Conservation (phyloP, 2,797 vertebrate genomes). For the Melanotaenia boesemani region DNA sequence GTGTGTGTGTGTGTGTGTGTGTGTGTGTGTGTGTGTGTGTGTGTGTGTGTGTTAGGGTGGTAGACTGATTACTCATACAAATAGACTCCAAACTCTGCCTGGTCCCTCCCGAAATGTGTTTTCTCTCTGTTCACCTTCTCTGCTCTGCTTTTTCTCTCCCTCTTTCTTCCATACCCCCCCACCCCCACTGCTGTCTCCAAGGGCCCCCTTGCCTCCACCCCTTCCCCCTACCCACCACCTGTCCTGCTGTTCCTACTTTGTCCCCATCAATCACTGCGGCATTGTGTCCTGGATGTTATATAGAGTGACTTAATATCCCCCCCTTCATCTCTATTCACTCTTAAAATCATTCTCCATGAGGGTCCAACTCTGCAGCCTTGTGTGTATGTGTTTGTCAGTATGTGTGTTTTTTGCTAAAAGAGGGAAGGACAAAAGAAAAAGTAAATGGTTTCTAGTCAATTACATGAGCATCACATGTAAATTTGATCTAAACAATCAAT, state of each 20-base stretch:
- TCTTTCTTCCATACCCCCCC: constrained; percentile 85
- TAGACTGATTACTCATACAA: constrained; percentile 97
- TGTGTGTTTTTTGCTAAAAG: background rate
- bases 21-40: too few relatives aligned
- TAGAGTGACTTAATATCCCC: constrained; percentile 99
- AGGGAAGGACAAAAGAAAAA: background rate
- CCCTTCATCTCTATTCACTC: constrained; percentile 98
- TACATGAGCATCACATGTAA: background rate
- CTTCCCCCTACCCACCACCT: constrained; percentile 54
- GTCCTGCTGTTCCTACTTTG: constrained; percentile 99
- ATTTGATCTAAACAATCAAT: constrained; percentile 6
- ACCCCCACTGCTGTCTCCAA: constrained; percentile 86
- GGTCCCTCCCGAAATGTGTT: constrained; percentile 88
- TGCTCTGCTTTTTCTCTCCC: constrained; percentile 30
- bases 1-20: too few relatives aligned
- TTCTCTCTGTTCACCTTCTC: constrained; percentile 57
- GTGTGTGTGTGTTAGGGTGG: background rate
- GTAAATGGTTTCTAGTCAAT: background rate
- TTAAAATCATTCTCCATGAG: constrained; percentile 88
- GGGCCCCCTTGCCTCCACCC: constrained; percentile 74
- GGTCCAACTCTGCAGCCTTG: constrained; percentile 17
- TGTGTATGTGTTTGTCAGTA: constrained; percentile 2
- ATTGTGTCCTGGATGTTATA: constrained; percentile 99
- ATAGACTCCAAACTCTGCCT: constrained; percentile 95
- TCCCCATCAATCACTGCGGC: constrained; percentile 97